These are phyloP conservation scores for Lasiurus borealis DNA, from an alignment of 2,113 vertebrate genomes.

Conservation along the genomic window DNA sequence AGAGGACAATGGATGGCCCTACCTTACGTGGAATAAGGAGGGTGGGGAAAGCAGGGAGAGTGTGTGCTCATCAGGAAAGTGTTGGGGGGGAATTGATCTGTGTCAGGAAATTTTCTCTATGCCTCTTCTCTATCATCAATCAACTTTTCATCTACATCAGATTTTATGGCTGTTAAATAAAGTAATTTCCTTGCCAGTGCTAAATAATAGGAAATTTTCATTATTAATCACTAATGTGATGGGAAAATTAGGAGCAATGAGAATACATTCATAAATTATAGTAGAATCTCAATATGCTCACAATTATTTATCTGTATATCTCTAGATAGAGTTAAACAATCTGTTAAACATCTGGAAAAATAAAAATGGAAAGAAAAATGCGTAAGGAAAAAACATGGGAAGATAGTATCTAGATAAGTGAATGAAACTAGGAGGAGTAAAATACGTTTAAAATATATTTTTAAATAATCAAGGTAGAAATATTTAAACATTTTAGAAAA, in stretches of 20 bases:
- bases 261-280: neutral
- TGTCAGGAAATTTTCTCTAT: neutral
- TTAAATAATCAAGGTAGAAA: neutral
- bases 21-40: neutral
- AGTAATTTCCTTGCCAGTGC: neutral
- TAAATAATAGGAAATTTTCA: neutral
- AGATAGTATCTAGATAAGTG: neutral
- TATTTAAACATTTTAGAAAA: neutral
- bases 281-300: neutral
- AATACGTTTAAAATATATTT: neutral
- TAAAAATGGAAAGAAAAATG: neutral
- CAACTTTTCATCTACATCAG: neutral
- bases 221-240: neutral
- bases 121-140: neutral
- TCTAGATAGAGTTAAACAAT: neutral
- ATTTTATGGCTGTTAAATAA: neutral
- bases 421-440: neutral
- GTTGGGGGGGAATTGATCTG: neutral
- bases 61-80: neutral
- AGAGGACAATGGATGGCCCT: neutral
- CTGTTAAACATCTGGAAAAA: slow-evolving; percentile 32
- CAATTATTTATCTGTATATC: neutral
- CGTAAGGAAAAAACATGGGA: neutral
- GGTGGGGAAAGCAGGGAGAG: neutral
- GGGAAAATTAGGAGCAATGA: neutral